phyloP scores from a whole-genome alignment of 1,140 invertebrate species.

The Drosophila simulans region DNA sequence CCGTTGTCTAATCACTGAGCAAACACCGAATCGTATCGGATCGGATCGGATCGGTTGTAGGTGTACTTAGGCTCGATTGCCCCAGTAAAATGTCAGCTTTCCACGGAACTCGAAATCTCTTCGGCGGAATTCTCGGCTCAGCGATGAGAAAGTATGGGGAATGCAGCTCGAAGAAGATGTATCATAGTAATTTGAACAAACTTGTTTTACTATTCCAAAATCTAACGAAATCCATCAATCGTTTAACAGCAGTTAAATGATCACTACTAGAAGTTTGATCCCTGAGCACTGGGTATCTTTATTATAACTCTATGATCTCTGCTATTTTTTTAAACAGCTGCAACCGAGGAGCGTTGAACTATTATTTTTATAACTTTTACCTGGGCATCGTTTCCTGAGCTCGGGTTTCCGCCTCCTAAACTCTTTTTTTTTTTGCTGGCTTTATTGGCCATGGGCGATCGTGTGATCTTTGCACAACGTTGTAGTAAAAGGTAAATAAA shows the following conservation, averaged over 20 bases:
- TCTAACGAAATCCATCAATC: conserved; percentile 9
- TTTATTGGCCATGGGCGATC: conserved; percentile 25
- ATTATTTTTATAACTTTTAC: conserved; percentile 38
- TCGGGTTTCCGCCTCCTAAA: conserved; percentile 43
- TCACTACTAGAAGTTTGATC: conserved; percentile 3
- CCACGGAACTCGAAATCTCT: conserved; percentile 15
- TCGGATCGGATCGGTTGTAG: conserved; percentile 15
- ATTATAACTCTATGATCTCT: background rate
- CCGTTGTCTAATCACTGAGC: conserved; percentile 73
- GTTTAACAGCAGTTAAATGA: conserved; percentile 5
- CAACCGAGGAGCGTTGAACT: conserved; percentile 36
- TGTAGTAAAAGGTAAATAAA: conserved; percentile 22
- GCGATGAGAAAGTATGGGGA: background rate
- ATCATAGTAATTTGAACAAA: background rate
- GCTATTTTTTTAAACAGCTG: conserved; percentile 10
- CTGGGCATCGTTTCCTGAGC: conserved; percentile 35
- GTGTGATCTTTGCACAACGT: conserved; percentile 31
- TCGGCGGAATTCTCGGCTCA: conserved; percentile 24
- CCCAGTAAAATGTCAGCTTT: conserved; percentile 36
- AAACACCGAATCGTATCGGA: conserved; percentile 42
- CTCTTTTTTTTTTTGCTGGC: conserved; percentile 23
- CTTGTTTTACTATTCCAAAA: background rate
- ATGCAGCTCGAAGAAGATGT: background rate
- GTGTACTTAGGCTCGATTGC: conserved; percentile 35
- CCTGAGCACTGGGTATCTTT: background rate